These are phyloP conservation scores for Drosophila prostipennis DNA, from an alignment of 2,888 invertebrate genomes.

Conservation along the genomic window DNA sequence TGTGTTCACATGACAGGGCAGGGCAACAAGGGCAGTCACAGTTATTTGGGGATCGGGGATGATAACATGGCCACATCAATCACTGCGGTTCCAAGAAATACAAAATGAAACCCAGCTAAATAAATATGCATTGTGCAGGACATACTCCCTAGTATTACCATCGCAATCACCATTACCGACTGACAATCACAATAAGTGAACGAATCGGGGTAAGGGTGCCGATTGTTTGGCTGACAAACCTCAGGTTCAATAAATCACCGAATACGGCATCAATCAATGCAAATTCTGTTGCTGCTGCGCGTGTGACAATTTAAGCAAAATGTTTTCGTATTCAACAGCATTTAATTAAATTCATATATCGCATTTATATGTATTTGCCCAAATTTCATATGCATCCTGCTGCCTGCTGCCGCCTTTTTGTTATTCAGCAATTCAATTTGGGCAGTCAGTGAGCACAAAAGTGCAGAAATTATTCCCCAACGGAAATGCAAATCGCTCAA, in stretches of 20 bases:
- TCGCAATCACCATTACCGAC: conserved; percentile 8
- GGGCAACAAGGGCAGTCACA: conserved; percentile 47
- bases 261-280: conserved; percentile 73
- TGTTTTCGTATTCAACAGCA: conserved; percentile 22
- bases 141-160: not conserved
- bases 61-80: conserved; percentile 76
- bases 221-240: conserved; percentile 52
- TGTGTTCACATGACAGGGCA: conserved; percentile 20
- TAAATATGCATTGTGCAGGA: conserved; percentile 63
- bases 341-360: conserved; percentile 46
- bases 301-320: conserved; percentile 47
- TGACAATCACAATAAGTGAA: conserved; percentile 57
- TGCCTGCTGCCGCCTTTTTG: conserved; percentile 14
- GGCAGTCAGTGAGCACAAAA: conserved; percentile 36
- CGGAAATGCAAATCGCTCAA: conserved; percentile 49
- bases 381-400: conserved; percentile 32
- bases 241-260: conserved; percentile 69
- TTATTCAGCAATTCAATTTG: conserved; percentile 37
- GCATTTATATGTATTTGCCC: not conserved
- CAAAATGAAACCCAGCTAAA: conserved; percentile 65
- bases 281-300: conserved; percentile 49
- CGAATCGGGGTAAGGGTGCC: not conserved
- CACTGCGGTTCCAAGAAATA: conserved; percentile 69
- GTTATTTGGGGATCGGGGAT: conserved; percentile 64
- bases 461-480: conserved; percentile 46